These are phyloP conservation scores for Chloebia gouldiae DNA, from an alignment of 2,113 vertebrate species.

Conservation along the genomic window DNA sequence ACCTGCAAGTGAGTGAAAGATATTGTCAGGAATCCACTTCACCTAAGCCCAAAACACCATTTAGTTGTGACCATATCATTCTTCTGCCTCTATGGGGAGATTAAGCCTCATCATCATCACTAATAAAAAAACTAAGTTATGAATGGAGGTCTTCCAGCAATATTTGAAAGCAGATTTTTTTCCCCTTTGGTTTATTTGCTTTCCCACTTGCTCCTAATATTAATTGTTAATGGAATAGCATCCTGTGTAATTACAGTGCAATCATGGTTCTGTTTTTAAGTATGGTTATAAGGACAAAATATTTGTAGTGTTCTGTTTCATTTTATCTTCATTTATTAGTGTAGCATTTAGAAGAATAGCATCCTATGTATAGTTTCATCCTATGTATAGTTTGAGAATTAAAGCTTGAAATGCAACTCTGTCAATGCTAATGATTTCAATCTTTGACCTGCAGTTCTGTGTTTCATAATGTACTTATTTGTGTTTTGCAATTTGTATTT, in stretches of 20 bases:
- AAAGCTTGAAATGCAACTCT: neutral
- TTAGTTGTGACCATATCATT: slow-evolving; percentile 33
- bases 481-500: slow-evolving; percentile 12
- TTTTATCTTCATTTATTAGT: neutral
- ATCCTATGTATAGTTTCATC: neutral
- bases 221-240: neutral
- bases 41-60: slow-evolving; percentile 18
- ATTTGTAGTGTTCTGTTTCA: neutral
- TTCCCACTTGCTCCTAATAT: neutral
- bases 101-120: slow-evolving; percentile 22
- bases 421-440: neutral
- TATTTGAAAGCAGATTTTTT: neutral
- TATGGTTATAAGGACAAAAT: neutral
- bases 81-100: slow-evolving; percentile 50
- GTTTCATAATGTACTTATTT: neutral
- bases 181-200: neutral
- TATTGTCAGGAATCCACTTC: slow-evolving; percentile 35
- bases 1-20: slow-evolving; percentile 57
- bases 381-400: neutral
- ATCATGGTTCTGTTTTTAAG: neutral
- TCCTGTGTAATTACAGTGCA: neutral
- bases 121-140: neutral
- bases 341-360: neutral
- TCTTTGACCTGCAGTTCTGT: neutral
- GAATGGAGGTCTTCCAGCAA: neutral